Evolutionary conservation across 2,797 vertebrate genomes (phyloP).

Genomic region (Bradypodion pumilum): DNA sequence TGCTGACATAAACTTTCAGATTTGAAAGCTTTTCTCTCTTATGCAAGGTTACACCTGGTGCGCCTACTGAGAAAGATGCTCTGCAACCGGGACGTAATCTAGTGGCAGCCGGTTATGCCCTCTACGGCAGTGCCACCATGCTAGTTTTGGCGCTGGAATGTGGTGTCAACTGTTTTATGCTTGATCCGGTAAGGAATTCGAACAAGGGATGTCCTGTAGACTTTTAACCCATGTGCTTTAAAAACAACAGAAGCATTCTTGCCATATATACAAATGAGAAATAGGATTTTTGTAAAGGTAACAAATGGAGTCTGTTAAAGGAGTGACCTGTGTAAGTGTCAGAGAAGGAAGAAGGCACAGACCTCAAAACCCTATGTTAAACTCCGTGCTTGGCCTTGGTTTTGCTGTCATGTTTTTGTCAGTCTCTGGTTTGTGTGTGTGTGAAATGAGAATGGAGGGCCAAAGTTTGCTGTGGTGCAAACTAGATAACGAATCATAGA

Average conservation of each 20-base stretch:
- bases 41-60: slow-evolving; percentile 77
- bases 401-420: neutral
- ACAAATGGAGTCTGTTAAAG: neutral
- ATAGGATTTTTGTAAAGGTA: neutral
- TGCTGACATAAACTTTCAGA: neutral
- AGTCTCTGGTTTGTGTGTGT: neutral
- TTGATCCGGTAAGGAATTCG: slow-evolving; percentile 87
- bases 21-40: neutral
- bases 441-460: neutral
- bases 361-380: neutral
- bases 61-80: slow-evolving; percentile 88
- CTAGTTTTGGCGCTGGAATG: slow-evolving; percentile 88
- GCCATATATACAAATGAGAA: neutral
- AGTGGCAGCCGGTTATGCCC: slow-evolving; percentile 92
- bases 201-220: neutral
- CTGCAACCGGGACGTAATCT: slow-evolving; percentile 90
- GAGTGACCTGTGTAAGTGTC: neutral
- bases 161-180: slow-evolving; percentile 97
- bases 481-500: neutral
- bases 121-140: slow-evolving; percentile 98
- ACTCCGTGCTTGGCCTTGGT: neutral
- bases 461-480: neutral
- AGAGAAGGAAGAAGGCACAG: neutral
- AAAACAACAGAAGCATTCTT: neutral
- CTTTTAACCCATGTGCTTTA: neutral